Conservation (phyloP, 2,797 vertebrate species). For the Poeciliopsis gracilis region DNA sequence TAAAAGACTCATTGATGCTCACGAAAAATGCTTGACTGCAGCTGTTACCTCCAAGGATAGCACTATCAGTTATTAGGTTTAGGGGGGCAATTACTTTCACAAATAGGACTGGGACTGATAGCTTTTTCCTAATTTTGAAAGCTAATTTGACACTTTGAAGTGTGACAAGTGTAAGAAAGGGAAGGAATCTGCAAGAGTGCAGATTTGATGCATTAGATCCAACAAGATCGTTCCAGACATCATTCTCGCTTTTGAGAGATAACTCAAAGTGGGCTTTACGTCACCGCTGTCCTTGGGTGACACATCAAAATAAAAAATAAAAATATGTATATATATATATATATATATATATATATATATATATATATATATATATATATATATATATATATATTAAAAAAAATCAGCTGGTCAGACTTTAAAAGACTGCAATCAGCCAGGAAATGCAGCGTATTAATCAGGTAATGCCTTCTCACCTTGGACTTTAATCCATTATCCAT, state of each 20-base stretch:
- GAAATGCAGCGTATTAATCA: neutral
- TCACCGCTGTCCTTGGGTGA: neutral
- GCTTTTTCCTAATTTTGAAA: neutral
- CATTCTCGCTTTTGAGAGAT: neutral
- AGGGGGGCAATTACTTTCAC: neutral
- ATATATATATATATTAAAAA: too few relatives aligned
- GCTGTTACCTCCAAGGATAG: neutral
- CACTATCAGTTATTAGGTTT: neutral
- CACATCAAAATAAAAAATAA: neutral
- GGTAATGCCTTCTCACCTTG: neutral
- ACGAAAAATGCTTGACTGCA: neutral
- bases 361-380: too few relatives aligned
- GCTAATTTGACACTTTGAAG: neutral
- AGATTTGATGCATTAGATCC: neutral
- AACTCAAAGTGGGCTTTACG: too few relatives aligned
- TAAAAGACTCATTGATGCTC: neutral
- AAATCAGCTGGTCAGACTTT: neutral
- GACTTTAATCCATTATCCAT: neutral
- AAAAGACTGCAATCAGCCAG: neutral
- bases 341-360: too few relatives aligned
- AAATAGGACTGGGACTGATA: neutral
- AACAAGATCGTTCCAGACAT: neutral
- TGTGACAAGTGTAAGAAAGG: neutral
- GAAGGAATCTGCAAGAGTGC: neutral
- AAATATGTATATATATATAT: too few relatives aligned